Evolutionary conservation across 1,140 invertebrate genomes (phyloP).

Genomic region (Papilio glaucus): DNA sequence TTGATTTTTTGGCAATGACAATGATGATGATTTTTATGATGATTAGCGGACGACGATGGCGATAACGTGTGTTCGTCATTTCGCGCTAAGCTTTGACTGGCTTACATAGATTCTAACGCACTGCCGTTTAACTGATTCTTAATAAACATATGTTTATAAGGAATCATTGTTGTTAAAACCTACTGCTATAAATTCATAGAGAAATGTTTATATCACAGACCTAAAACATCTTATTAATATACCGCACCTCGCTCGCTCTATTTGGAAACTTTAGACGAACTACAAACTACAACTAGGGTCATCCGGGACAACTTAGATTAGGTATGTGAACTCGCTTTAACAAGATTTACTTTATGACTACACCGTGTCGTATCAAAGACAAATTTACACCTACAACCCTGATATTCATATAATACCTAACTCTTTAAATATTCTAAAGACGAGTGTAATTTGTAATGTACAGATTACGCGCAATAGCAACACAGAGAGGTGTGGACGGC

Average conservation of each 20-base stretch:
- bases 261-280: not conserved
- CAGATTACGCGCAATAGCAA: too few species aligned
- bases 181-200: not conserved
- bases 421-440: too few species aligned
- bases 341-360: conserved; percentile 10
- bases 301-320: conserved; percentile 14
- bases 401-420: not conserved
- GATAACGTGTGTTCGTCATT: too few species aligned
- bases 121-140: not conserved
- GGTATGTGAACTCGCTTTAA: not conserved
- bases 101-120: not conserved
- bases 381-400: not conserved
- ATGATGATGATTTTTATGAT: not conserved
- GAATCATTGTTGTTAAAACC: too few species aligned
- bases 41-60: too few species aligned
- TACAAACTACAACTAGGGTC: conserved; percentile 14
- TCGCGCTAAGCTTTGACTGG: too few species aligned
- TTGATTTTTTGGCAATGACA: too few species aligned
- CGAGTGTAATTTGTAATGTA: too few species aligned
- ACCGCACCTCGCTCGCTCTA: not conserved
- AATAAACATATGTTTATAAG: too few species aligned
- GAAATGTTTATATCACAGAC: not conserved
- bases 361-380: not conserved
- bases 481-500: too few species aligned
- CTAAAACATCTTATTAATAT: not conserved